phyloP scores from a whole-genome alignment of 2,797 vertebrate genomes.

The Nyctibius grandis region DNA sequence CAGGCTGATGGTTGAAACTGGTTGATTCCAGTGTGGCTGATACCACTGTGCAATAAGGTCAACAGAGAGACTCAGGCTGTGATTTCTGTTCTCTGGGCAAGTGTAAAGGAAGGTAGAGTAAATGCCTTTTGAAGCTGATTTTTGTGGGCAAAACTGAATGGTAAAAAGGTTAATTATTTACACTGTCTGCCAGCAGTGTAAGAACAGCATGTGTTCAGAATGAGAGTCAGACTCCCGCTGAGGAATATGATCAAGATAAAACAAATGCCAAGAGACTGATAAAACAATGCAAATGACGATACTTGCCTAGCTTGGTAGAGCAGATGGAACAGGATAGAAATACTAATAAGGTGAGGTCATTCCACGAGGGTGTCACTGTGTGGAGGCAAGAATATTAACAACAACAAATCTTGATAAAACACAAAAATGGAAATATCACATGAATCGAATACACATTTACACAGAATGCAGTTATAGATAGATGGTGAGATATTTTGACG shows the following conservation, averaged over 20 bases:
- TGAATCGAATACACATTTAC: not conserved
- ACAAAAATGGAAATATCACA: not conserved
- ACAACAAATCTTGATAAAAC: not conserved
- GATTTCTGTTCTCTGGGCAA: not conserved
- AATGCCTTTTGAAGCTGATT: not conserved
- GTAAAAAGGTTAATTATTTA: conserved; percentile 46
- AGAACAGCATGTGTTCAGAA: conserved; percentile 14
- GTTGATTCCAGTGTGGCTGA: not conserved
- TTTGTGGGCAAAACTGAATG: not conserved
- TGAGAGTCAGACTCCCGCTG: not conserved
- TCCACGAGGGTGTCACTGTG: not conserved
- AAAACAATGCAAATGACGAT: not conserved
- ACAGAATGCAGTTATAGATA: not conserved
- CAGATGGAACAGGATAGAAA: not conserved
- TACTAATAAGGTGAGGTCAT: conserved; percentile 20
- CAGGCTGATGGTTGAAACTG: not conserved
- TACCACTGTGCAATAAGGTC: not conserved
- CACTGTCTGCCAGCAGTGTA: not conserved
- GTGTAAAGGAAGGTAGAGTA: not conserved
- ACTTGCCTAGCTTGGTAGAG: not conserved
- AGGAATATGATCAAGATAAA: conserved; percentile 45
- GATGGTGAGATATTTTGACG: not conserved
- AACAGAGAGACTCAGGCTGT: not conserved
- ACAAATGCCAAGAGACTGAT: conserved; percentile 46
- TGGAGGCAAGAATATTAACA: not conserved